phyloP scores from a whole-genome alignment of 2,113 vertebrate species.

The Perca flavescens region DNA sequence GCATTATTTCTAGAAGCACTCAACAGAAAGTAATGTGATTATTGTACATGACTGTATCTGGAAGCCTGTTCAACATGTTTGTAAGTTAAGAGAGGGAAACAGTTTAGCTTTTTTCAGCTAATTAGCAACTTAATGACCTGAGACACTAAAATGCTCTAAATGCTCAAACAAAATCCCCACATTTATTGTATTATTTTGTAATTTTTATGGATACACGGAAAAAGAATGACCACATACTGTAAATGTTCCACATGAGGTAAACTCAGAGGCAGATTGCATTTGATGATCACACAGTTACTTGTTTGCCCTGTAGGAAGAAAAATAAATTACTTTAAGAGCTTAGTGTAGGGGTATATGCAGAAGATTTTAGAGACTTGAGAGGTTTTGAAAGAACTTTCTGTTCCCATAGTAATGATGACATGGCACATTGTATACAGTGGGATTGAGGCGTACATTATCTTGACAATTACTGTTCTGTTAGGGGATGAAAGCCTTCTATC shows the following conservation, averaged over 20 bases:
- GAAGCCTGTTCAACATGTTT: slow-evolving; percentile 54
- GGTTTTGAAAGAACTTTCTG: slow-evolving; percentile 51
- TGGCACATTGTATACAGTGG: slow-evolving; percentile 35
- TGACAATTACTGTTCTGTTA: slow-evolving; percentile 53
- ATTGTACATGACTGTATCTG: slow-evolving; percentile 61
- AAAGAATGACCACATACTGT: slow-evolving; percentile 13
- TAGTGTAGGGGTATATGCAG: slow-evolving; percentile 20
- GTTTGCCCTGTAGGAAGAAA: slow-evolving; percentile 48
- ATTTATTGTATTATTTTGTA: slow-evolving; percentile 46
- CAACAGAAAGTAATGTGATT: slow-evolving; percentile 54
- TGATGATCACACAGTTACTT: slow-evolving; percentile 45
- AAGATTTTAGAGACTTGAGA: slow-evolving; percentile 22
- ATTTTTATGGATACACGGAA: not conserved
- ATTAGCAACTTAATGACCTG: slow-evolving; percentile 54
- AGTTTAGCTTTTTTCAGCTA: slow-evolving; percentile 40
- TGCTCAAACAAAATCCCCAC: slow-evolving; percentile 7
- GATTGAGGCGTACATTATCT: slow-evolving; percentile 56
- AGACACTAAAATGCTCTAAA: slow-evolving; percentile 24
- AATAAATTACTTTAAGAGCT: slow-evolving; percentile 9
- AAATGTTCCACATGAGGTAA: slow-evolving; percentile 35
- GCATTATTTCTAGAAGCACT: slow-evolving; percentile 57
- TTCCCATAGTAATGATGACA: slow-evolving; percentile 35
- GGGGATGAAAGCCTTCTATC: slow-evolving; percentile 64
- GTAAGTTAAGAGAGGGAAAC: slow-evolving; percentile 41
- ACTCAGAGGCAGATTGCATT: slow-evolving; percentile 30